A percentile compares a stretch with the other conserved stretches of the same genome.
These are phyloP conservation scores for Sinocyclocheilus maitianheensis DNA, from an alignment of 2,113 vertebrate species.

Conservation along the genomic window DNA sequence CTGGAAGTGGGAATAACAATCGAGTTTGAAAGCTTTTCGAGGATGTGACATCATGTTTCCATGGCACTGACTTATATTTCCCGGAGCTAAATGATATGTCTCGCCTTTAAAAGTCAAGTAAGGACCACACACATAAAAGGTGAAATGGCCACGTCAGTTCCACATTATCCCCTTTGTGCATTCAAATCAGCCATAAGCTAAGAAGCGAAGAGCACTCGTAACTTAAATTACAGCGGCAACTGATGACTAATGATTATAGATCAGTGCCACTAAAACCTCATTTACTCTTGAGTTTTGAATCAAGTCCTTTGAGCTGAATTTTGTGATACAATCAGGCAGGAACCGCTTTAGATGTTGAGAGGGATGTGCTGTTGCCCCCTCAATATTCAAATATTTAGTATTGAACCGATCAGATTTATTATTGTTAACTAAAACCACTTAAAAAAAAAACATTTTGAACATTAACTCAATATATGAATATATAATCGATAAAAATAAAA, in stretches of 20 bases:
- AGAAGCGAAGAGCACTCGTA: not conserved
- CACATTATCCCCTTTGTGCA: not conserved
- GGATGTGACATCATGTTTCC: slow-evolving; percentile 10
- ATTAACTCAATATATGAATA: too few species aligned
- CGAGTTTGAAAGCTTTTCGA: not conserved
- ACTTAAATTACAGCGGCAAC: not conserved
- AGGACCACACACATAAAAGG: not conserved
- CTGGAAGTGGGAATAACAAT: not conserved
- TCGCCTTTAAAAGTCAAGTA: slow-evolving; percentile 4
- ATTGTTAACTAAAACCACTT: not conserved
- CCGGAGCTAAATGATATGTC: not conserved
- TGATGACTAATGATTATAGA: not conserved
- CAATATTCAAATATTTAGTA: not conserved
- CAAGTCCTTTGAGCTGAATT: not conserved
- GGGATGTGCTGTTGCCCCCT: not conserved
- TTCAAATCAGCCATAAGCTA: not conserved
- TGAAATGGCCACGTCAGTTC: not conserved
- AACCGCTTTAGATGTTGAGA: not conserved
- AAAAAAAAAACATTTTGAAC: too few species aligned
- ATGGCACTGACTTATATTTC: not conserved
- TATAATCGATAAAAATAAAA: too few species aligned
- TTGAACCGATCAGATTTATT: not conserved
- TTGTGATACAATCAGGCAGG: not conserved
- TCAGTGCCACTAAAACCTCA: not conserved
- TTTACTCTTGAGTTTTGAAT: not conserved